phyloP scores from a whole-genome alignment of 2,797 vertebrate genomes.

The Xenops minutus region DNA sequence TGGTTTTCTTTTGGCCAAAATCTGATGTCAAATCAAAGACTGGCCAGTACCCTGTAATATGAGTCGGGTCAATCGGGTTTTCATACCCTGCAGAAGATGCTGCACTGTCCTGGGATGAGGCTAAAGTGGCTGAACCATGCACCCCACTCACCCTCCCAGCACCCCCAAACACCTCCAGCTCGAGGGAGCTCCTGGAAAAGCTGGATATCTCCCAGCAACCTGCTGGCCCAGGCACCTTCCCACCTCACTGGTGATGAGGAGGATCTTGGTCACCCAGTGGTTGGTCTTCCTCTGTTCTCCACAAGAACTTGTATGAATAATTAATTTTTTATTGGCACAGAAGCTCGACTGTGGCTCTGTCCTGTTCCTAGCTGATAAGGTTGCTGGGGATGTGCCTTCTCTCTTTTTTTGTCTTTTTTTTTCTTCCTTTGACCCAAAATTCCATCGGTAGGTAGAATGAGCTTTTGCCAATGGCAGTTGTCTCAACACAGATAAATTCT shows the following conservation, averaged over 20 bases:
- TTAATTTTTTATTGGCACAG: not conserved
- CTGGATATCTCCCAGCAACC: not conserved
- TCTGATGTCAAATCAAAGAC: not conserved
- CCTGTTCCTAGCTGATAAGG: constrained; percentile 9
- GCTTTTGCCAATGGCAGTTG: not conserved
- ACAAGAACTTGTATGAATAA: not conserved
- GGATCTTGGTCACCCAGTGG: not conserved
- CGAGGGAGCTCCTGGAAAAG: not conserved
- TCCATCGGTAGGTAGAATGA: not conserved
- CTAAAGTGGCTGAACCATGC: not conserved
- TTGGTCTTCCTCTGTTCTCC: not conserved
- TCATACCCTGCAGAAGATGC: not conserved
- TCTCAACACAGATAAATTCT: not conserved
- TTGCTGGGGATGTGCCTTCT: not conserved
- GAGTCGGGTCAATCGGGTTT: not conserved
- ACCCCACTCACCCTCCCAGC: not conserved
- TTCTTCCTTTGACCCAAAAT: not conserved
- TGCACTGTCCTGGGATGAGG: not conserved
- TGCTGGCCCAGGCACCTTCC: not conserved
- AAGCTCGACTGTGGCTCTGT: not conserved
- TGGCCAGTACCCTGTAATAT: not conserved
- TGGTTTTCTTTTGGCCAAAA: not conserved
- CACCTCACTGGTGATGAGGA: not conserved
- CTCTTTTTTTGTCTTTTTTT: not conserved
- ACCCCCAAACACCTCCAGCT: not conserved